phyloP scores from a whole-genome alignment of 2,113 vertebrate genomes.

The Pogona vitticeps region DNA sequence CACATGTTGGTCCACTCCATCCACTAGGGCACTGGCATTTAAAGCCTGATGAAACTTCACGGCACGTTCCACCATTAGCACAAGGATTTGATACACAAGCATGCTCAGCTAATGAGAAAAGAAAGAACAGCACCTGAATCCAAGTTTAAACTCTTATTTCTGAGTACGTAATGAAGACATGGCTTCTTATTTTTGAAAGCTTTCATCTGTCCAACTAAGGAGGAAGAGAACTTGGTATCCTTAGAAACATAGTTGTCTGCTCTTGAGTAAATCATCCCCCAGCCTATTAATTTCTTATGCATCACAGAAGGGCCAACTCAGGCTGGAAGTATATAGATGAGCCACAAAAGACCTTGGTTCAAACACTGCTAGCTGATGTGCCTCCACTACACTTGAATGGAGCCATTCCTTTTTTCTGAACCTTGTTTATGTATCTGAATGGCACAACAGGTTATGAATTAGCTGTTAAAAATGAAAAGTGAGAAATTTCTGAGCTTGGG shows the following conservation, averaged over 20 bases:
- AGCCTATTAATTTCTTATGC: background rate
- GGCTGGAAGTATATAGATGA: background rate
- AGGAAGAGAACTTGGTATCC: too few relatives aligned
- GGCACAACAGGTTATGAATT: background rate
- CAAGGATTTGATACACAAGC: slow-evolving; percentile 95
- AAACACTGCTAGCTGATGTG: background rate
- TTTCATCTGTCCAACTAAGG: background rate
- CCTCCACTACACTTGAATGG: too few relatives aligned
- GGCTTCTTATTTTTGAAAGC: background rate
- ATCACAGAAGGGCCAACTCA: background rate
- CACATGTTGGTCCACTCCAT: slow-evolving; percentile 94
- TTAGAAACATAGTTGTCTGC: background rate
- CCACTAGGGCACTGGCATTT: slow-evolving; percentile 92
- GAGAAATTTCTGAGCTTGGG: background rate
- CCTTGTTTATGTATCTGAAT: background rate
- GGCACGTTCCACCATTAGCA: slow-evolving; percentile 91
- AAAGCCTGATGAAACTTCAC: slow-evolving; percentile 88
- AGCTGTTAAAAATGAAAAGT: too few relatives aligned
- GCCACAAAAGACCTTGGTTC: background rate
- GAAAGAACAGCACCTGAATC: background rate
- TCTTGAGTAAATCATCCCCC: background rate
- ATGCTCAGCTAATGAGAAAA: slow-evolving; percentile 83
- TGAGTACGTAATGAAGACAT: background rate
- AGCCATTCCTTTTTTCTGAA: background rate
- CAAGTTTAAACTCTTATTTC: background rate